Conservation (phyloP, 2,113 vertebrate genomes). For the Orthochromis malagaraziensis region DNA sequence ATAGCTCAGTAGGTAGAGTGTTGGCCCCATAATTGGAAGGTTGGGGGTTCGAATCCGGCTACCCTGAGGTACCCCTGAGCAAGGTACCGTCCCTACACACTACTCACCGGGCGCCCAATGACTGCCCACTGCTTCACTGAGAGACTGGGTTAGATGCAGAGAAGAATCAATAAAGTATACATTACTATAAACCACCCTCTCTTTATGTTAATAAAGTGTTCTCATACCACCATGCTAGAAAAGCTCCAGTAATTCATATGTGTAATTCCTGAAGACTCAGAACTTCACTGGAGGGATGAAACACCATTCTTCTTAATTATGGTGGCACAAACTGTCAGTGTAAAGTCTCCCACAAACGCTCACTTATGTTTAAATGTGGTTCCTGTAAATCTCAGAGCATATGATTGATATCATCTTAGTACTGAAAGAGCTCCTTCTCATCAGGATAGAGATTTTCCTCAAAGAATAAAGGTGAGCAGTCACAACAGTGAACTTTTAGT, state of each 20-base stretch:
- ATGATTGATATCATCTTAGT: background rate
- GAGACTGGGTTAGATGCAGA: background rate
- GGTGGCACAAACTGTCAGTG: background rate
- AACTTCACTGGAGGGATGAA: background rate
- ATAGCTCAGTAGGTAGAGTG: background rate
- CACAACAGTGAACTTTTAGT: background rate
- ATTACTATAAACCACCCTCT: background rate
- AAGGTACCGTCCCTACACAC: background rate
- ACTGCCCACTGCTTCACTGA: background rate
- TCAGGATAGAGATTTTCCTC: background rate
- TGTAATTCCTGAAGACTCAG: background rate
- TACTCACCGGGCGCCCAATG: accelerated
- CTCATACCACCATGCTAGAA: background rate
- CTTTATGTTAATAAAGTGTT: background rate
- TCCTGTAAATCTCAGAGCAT: background rate
- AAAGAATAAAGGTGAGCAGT: background rate
- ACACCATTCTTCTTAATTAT: background rate
- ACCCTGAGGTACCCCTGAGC: background rate
- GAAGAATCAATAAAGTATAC: background rate
- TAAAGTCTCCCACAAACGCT: background rate
- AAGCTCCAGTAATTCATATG: background rate
- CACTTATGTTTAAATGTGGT: background rate
- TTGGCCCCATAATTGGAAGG: background rate
- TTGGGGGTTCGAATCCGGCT: accelerated
- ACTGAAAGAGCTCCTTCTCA: background rate